These are phyloP conservation scores for Cacatua alba DNA, from an alignment of 2,113 vertebrate genomes.

Conservation along the genomic window DNA sequence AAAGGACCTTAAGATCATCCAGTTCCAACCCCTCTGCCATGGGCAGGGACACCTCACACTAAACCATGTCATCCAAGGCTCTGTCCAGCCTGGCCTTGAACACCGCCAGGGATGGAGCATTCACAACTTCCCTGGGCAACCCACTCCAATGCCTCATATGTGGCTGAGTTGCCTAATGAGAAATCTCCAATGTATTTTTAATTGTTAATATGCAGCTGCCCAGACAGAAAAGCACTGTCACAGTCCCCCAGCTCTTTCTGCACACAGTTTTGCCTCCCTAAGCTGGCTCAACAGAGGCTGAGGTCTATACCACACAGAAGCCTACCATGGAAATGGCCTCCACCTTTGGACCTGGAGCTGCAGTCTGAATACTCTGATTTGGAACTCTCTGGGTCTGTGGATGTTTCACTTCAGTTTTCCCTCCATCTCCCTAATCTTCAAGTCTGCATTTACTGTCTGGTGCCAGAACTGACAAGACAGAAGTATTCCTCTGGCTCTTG, in stretches of 20 bases:
- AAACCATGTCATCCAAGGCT: not conserved
- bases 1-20: too few relatives aligned
- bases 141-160: too few relatives aligned
- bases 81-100: not conserved
- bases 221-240: not conserved
- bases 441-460: not conserved
- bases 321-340: not conserved
- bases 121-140: not conserved
- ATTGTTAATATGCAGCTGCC: not conserved
- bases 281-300: not conserved
- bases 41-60: not conserved
- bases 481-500: not conserved
- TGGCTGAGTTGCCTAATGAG: not conserved
- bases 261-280: not conserved
- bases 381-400: not conserved
- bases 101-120: not conserved
- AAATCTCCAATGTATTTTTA: not conserved
- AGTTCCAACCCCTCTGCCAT: too few relatives aligned
- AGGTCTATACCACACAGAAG: not conserved
- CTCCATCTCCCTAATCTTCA: not conserved
- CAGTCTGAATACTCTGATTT: not conserved
- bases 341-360: not conserved
- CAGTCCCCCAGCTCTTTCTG: not conserved
- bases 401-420: fast-evolving
- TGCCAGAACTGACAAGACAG: not conserved